Evolutionary conservation across 2,797 vertebrate genomes (phyloP).

Genomic region (Pteronotus mesoamericanus): DNA sequence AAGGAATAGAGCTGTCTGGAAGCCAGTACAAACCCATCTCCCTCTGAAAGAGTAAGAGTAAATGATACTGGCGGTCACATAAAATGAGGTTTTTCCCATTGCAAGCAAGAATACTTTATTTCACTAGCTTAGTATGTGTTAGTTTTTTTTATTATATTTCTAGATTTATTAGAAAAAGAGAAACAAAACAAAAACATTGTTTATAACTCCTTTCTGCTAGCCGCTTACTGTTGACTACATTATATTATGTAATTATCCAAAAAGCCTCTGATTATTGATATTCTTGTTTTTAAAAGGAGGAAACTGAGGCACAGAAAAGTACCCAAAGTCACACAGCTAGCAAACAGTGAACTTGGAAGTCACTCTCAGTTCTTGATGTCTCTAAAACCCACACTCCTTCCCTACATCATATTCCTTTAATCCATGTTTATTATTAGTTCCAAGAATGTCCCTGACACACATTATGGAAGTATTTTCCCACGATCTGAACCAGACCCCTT

Average conservation of each 20-base stretch:
- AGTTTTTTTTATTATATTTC: not conserved
- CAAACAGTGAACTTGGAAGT: not conserved
- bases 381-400: not conserved
- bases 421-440: not conserved
- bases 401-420: not conserved
- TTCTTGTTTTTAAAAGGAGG: not conserved
- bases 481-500: conserved; percentile 19
- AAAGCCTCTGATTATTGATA: not conserved
- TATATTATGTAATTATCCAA: not conserved
- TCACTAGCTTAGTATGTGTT: not conserved
- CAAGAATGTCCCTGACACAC: not conserved
- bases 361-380: not conserved
- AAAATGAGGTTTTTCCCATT: not conserved
- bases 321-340: not conserved
- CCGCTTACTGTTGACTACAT: not conserved
- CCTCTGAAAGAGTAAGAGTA: not conserved
- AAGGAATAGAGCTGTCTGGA: not conserved
- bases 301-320: not conserved
- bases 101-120: not conserved
- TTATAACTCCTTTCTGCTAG: not conserved
- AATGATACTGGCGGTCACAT: not conserved
- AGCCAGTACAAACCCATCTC: not conserved
- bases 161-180: not conserved
- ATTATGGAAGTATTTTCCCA: not conserved
- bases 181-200: not conserved